Evolutionary conservation across 2,888 invertebrate species (phyloP), one percentile per base, ranked within the genome.

Genomic region (Tachina fera): DNA sequence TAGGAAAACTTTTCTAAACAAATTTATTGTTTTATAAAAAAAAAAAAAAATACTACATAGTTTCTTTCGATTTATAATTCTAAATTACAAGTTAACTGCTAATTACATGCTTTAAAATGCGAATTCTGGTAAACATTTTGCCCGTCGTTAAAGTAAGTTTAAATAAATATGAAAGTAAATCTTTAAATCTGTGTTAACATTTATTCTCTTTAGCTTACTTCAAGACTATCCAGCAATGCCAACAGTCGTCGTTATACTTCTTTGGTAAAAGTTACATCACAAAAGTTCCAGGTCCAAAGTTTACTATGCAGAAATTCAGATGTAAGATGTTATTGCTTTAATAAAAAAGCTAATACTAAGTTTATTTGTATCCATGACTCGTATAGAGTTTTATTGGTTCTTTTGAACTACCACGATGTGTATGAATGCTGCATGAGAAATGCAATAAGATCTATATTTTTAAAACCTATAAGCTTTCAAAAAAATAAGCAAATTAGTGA

Each of bases 381-480:
- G 8, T 58, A 88, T 16, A 91, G 90, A 70, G 89, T 91, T 31
- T 88, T 91, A 16, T 83, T 92, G 16, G 90, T 91, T 70, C 91
- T 90, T 0, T 41, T 91, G 5, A 89, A 90, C 60, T 58, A 91
- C 43, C 83, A 85, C 3, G 87, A 89, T 49, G 88, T 88, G 22
- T 89, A 89, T 72, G 87, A 87, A 9, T 87, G 88, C 0, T 65
- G 79, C 0, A 83, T 90, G n/a, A 86, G 87, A 77, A 87, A 88
- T 13, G 89, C 91, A 0, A 74, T 91, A 6, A 87, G 88, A 4
- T 87, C 89, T 1, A 83, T 91, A 31, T 88, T 89, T 45, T 56
- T 90, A 49, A 67, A 92, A 60, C 87, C 88, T 1, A 86, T 88
- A 53, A 89, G 90, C 68, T 86, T 89, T 1, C 51, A 56, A 1